Evolutionary conservation across 2,797 vertebrate genomes (phyloP), one percentile per base, ranked within the genome.

Genomic region (Chaenodraco wilsoni): DNA sequence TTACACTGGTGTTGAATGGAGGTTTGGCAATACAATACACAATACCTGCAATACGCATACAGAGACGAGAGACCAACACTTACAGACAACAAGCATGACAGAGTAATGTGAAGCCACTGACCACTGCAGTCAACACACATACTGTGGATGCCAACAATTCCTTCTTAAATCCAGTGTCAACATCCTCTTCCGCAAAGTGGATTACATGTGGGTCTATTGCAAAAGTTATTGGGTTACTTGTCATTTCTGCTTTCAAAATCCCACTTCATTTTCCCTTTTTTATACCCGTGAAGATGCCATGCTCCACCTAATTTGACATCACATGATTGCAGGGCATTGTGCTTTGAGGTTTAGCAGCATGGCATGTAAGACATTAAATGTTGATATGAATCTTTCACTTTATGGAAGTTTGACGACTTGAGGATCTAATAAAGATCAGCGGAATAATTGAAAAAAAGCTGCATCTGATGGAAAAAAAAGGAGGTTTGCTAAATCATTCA

Each of bases 291-390:
- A 79, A 84, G 52, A 78, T 41, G 14, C 66, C 41, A 65, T 72
- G 43, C 64, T 77, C 72, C 69, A 70, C 72, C 66, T 62, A 79
- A 76, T 83, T 65, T 46, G 46, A 80, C 70, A 71, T 80, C 85
- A 84, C 84, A 89, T 76, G 81, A 76, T 82, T 83, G 73, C 84
- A 87, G 88, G 79, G 81, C 70, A 61, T 92, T 93, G 92, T 94
- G 91, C 92, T 94, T 92, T 88, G 83, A 91, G 69, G 72, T 72
- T 76, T 82, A 91, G 86, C 86, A 89, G 87, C 87, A 79, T 78
- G 65, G 72, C 72, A 56, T 69, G 65, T 74, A 58, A 12, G 14
- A 75, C 64, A 78, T 79, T 45, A 80, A 68, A 81, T 63, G 46
- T 76, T 65, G 15, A 59, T 2, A 31, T 55, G 57, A 70, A 65